A percentile compares a stretch with the other conserved stretches of the same genome.
phyloP scores from a whole-genome alignment of 2,888 invertebrate genomes.

The Hedychridium roseum region DNA sequence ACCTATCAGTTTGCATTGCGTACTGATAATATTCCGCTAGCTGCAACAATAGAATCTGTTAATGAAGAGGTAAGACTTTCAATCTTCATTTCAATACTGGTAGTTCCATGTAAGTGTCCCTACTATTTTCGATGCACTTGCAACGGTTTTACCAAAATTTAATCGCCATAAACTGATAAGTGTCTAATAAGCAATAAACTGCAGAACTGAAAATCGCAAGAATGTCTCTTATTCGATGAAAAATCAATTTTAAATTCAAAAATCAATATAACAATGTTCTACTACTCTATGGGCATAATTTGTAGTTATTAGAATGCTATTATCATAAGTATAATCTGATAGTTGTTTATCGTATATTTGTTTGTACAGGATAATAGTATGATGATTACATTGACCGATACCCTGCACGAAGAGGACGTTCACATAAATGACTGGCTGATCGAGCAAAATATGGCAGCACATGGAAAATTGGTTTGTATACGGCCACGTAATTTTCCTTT shows the following conservation, averaged over 20 bases:
- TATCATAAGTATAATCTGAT: constrained; percentile 1
- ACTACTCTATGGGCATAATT: no score
- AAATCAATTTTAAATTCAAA: no score
- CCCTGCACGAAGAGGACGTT: constrained; percentile 43
- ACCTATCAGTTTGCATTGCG: constrained; percentile 32
- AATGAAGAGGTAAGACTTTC: constrained; percentile 39
- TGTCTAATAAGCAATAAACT: no score
- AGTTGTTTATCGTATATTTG: constrained; percentile 8
- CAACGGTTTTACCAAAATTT: no score
- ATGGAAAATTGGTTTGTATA: constrained; percentile 56
- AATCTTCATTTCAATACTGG: no score
- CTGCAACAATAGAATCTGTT: constrained; percentile 35
- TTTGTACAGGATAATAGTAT: constrained; percentile 51
- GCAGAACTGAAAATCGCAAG: no score
- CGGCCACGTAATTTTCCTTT: constrained; percentile 39
- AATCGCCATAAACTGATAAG: no score
- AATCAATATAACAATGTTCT: no score
- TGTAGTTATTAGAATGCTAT: neutral
- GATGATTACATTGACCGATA: constrained; percentile 49
- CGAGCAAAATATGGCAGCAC: constrained; percentile 39
- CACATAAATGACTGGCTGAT: constrained; percentile 54
- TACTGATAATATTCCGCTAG: constrained; percentile 33
- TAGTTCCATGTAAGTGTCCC: no score
- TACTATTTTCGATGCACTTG: no score
- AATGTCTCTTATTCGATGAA: no score